phyloP scores from a whole-genome alignment of 2,797 vertebrate genomes.

The Clarias pachynema region DNA sequence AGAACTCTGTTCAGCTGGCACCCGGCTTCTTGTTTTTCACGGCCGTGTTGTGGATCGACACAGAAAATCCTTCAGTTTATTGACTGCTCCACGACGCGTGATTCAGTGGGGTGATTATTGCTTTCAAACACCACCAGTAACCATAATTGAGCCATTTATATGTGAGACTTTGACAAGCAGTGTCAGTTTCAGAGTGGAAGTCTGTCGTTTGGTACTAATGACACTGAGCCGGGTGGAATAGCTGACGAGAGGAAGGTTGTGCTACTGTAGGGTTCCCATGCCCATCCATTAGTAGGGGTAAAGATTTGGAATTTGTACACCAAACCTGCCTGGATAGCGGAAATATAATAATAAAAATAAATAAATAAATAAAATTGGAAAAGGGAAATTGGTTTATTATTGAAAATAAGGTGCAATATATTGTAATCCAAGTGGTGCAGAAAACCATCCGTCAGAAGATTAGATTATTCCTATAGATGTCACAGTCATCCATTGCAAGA shows the following conservation, averaged over 20 bases:
- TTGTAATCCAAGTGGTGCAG: neutral
- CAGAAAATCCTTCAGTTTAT: conserved; percentile 44
- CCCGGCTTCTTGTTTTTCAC: conserved; percentile 38
- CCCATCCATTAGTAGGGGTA: neutral
- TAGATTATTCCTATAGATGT: neutral
- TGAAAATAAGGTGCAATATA: neutral
- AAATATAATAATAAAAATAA: neutral
- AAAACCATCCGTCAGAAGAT: neutral
- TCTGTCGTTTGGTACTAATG: conserved; percentile 1
- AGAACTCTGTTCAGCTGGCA: conserved; percentile 48
- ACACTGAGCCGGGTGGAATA: neutral
- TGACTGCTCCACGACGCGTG: conserved; percentile 28
- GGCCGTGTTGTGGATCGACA: conserved; percentile 36
- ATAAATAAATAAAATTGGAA: too few species aligned
- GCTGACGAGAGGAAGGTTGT: neutral
- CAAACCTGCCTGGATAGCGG: neutral
- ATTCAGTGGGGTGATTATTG: conserved; percentile 37
- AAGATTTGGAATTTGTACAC: neutral
- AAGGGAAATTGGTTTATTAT: neutral
- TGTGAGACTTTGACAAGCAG: neutral
- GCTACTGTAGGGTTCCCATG: neutral
- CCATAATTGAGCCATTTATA: conserved; percentile 39
- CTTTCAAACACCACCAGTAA: conserved; percentile 17
- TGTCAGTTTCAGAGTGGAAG: conserved; percentile 13
- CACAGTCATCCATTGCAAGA: neutral